Evolutionary conservation across 2,113 vertebrate genomes (phyloP).

Genomic region (Lycaon pictus): DNA sequence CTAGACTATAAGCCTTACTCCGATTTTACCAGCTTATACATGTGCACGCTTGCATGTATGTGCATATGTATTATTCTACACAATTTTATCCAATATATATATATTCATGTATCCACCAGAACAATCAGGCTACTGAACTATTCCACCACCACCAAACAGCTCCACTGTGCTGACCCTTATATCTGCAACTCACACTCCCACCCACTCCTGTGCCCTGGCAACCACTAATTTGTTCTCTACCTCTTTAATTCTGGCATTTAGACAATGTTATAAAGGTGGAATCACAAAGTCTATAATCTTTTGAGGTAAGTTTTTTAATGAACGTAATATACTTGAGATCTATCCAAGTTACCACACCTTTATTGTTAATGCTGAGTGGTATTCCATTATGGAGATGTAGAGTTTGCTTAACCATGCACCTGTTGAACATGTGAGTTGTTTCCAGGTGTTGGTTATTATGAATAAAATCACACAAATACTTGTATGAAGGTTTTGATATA

Average conservation of each 20-base stretch:
- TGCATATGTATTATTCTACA: not conserved
- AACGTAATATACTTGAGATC: constrained; percentile 54
- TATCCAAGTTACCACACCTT: constrained; percentile 4
- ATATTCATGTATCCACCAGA: not conserved
- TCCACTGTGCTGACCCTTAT: not conserved
- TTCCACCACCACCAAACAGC: not conserved
- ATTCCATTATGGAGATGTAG: not conserved
- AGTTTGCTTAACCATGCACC: constrained; percentile 43
- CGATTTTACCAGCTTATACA: constrained; percentile 32
- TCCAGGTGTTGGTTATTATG: not conserved
- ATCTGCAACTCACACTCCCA: not conserved
- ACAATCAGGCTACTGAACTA: not conserved
- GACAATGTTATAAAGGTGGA: constrained; percentile 50
- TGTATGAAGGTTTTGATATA: not conserved
- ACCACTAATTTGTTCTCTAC: constrained; percentile 30
- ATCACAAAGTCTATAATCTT: constrained; percentile 13
- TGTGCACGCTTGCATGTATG: not conserved
- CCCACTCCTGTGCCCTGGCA: not conserved
- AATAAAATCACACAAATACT: constrained; percentile 45
- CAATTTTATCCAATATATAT: not conserved
- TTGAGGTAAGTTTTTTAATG: not conserved
- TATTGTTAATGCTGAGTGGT: constrained; percentile 28
- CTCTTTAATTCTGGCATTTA: constrained; percentile 31
- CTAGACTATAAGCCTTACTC: not conserved
- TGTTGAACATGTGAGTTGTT: constrained; percentile 24